Conservation (phyloP, 2,113 vertebrate species). For the Cnemophilus loriae region DNA sequence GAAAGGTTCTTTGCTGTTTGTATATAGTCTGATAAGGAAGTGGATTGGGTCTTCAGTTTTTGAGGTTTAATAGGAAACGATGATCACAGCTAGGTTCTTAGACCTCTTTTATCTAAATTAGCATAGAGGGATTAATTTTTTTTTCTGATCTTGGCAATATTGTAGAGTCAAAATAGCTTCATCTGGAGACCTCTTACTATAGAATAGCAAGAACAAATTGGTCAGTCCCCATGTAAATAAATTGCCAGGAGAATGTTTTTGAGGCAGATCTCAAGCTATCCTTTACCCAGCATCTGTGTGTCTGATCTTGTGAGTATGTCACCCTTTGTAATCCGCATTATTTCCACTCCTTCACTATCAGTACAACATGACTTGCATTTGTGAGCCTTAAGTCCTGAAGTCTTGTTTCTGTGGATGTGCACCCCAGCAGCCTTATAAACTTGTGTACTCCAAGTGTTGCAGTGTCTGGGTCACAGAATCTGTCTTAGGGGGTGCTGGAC, state of each 20-base stretch:
- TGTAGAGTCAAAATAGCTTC: neutral
- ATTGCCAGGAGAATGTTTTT: neutral
- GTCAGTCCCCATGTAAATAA: neutral
- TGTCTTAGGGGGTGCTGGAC: neutral
- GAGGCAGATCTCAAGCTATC: neutral
- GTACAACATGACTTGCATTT: neutral
- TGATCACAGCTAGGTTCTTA: fast-evolving
- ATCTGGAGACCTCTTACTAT: neutral
- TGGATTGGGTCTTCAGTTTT: fast-evolving
- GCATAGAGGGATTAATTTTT: neutral
- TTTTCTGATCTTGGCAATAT: neutral
- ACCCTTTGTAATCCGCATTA: neutral
- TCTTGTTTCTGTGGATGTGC: neutral
- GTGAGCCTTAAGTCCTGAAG: neutral
- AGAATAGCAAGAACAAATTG: neutral
- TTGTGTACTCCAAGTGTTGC: neutral
- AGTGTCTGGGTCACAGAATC: neutral
- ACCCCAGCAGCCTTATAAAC: neutral
- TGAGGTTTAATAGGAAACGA: neutral
- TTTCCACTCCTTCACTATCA: neutral
- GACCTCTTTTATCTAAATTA: neutral
- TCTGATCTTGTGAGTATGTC: neutral
- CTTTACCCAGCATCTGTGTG: neutral
- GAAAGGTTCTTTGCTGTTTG: neutral
- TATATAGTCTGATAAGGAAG: neutral